phyloP scores from a whole-genome alignment of 2,797 vertebrate genomes.

The Myiotriccus ornatus region DNA sequence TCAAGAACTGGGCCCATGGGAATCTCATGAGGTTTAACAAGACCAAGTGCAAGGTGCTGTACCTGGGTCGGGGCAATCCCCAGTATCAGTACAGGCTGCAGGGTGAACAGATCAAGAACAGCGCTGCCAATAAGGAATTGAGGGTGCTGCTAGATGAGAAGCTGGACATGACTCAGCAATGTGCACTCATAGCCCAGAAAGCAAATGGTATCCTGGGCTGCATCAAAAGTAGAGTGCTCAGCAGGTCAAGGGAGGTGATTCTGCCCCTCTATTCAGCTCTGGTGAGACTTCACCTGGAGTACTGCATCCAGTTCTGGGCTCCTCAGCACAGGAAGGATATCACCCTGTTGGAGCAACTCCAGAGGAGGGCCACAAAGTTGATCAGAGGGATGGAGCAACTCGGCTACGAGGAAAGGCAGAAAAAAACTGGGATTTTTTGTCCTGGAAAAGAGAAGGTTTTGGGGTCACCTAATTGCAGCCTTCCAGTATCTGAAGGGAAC shows the following conservation, averaged over 20 bases:
- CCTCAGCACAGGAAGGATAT: neutral
- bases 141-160: no score
- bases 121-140: no score
- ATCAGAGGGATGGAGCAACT: neutral
- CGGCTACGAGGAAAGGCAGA: neutral
- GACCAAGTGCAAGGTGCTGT: no score
- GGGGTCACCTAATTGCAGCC: accelerated
- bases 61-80: no score
- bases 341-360: neutral
- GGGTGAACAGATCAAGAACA: no score
- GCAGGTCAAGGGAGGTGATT: no score
- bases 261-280: neutral
- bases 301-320: neutral
- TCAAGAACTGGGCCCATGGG: no score
- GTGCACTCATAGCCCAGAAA: neutral
- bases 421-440: no score
- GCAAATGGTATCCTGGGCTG: neutral
- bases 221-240: no score
- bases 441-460: neutral
- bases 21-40: no score
- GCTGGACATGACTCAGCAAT: neutral
- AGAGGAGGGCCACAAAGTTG: neutral
- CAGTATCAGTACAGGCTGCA: no score
- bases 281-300: neutral
- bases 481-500: neutral